Base-by-base conservation (phyloP, 2,113 vertebrate species). In the Ceyx cyanopectus region DNA sequence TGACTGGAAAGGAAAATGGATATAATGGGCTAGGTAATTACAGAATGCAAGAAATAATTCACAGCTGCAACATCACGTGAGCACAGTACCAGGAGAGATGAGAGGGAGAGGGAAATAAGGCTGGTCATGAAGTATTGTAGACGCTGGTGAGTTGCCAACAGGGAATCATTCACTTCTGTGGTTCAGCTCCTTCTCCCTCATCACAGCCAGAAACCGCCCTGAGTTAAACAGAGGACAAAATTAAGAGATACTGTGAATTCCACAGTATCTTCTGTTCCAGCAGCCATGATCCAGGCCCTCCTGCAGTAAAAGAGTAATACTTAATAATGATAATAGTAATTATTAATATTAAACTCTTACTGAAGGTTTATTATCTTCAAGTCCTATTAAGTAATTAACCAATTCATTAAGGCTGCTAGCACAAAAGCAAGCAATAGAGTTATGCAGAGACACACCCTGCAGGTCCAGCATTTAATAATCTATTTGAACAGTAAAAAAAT, bases 311-410 rank as follows among this genome's bases (percentile, higher is more conserved):
- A 87, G 81, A 92, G 40, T 79, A 96, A 89, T 79, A 84, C 41
- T 94, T 87, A 94, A 76, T 76, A 81, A 85, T 67, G 74, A 87
- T 95, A 93, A 72, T 86, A 93, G 82, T 72, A 14, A 81, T 91
- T 94, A 93, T 93, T 96, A 95, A 95, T 87, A 89, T 82, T 87
- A 93, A 92, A 89, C 29, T 85, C 74, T 45, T 70, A 82, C 70
- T 80, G 72, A 80, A 91, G 51, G 51, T 73, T 95, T 96, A 94
- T 93, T 92, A 93, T 96, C 94, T 96, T 80, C 56, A 70, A 92
- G 87, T 87, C 60, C 56, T 72, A 93, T 83, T 89, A 95, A 90
- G 85, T 82, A 93, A 94, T 92, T 95, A 93, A 87, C 51, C 41
- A 89, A 85, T 89, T 90, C 84, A 96, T 93, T 94, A 96, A 81